Conservation (phyloP, 2,113 vertebrate species). For the Glaucomys volans region DNA sequence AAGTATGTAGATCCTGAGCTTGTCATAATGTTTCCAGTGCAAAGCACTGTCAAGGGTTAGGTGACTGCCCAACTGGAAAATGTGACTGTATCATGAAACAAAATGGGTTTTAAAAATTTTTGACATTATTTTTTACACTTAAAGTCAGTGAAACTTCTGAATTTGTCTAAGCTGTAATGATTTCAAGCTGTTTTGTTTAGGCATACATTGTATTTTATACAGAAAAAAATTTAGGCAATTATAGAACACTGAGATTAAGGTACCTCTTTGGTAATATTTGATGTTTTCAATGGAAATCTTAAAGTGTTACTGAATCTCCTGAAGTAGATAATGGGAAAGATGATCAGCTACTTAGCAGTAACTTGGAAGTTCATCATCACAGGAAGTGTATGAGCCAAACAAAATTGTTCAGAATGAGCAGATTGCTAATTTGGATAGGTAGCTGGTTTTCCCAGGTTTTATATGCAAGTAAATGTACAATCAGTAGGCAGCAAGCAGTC, state of each 20-base stretch:
- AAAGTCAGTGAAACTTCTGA: slow-evolving; percentile 48
- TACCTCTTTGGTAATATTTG: background rate
- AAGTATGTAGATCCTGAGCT: slow-evolving; percentile 79
- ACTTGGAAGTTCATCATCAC: slow-evolving; percentile 78
- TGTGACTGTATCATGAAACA: slow-evolving; percentile 65
- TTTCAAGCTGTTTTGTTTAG: background rate
- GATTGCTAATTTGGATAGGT: slow-evolving; percentile 81
- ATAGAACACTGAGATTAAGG: background rate
- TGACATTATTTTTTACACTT: background rate
- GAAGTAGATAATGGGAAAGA: slow-evolving; percentile 56
- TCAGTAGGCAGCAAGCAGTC: slow-evolving; percentile 71
- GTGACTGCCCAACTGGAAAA: slow-evolving; percentile 72
- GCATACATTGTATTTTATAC: background rate
- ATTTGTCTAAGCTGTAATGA: background rate
- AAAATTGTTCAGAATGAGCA: slow-evolving; percentile 80
- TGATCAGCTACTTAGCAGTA: slow-evolving; percentile 78
- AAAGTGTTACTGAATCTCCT: background rate
- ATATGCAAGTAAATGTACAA: slow-evolving; percentile 72
- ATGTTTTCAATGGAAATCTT: slow-evolving; percentile 40
- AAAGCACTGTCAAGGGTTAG: slow-evolving; percentile 79
- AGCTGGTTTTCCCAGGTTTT: slow-evolving; percentile 76
- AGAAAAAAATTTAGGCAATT: background rate
- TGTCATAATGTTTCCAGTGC: slow-evolving; percentile 81
- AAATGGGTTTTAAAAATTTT: slow-evolving; percentile 64
- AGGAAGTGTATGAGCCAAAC: slow-evolving; percentile 76